phyloP scores from a whole-genome alignment of 53 echinoderm and acorn worm species.

The Hippasteria phrygiana region DNA sequence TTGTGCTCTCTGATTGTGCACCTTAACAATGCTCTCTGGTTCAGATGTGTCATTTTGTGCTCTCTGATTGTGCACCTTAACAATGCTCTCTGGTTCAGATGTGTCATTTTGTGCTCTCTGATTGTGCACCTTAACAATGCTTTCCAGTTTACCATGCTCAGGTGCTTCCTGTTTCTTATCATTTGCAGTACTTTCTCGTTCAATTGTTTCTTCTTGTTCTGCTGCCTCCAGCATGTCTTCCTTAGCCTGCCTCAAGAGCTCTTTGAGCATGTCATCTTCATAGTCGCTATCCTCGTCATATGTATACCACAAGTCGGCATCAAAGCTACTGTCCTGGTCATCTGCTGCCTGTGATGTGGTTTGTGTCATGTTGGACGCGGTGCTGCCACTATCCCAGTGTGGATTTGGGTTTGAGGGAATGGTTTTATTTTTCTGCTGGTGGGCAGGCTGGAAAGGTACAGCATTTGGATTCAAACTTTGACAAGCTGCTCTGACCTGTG shows the following conservation, averaged over 20 bases:
- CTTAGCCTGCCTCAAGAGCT: constrained; percentile 72
- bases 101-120: background rate
- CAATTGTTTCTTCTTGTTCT: background rate
- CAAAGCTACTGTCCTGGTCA: constrained; percentile 6
- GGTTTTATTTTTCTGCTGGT: background rate
- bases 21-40: constrained; percentile 31
- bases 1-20: background rate
- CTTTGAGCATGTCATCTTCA: constrained; percentile 83
- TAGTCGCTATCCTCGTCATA: constrained; percentile 66
- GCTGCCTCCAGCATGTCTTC: background rate
- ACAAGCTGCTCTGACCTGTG: constrained; percentile 43
- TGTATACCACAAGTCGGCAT: background rate
- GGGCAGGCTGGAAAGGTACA: constrained; percentile 64
- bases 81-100: background rate
- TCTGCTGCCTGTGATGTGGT: background rate
- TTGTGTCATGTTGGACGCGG: background rate
- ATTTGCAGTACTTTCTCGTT: background rate
- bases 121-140: constrained; percentile 7
- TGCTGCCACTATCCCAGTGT: background rate
- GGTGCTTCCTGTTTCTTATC: background rate
- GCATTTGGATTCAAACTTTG: constrained; percentile 84
- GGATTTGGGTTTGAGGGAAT: background rate
- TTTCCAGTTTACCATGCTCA: constrained; percentile 19
- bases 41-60: background rate
- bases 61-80: background rate